phyloP scores from a whole-genome alignment of 2,888 invertebrate genomes.

The Spisula subtruncata region DNA sequence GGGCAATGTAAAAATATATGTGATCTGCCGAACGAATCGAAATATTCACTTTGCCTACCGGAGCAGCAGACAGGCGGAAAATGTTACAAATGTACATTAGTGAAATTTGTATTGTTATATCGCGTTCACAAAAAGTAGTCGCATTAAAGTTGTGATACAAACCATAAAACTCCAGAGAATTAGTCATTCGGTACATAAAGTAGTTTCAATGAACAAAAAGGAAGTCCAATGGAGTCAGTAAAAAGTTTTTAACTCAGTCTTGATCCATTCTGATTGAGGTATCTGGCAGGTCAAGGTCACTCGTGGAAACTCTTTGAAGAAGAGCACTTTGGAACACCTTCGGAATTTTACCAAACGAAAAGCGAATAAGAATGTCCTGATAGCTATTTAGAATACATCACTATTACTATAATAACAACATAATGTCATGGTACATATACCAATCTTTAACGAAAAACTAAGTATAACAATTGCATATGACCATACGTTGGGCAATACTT shows the following conservation, averaged over 20 bases:
- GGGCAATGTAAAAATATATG: constrained; percentile 9
- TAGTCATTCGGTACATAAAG: neutral
- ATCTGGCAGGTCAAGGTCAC: constrained; percentile 6
- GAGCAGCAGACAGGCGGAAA: neutral
- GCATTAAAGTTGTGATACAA: constrained; percentile 12
- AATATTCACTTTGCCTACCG: neutral
- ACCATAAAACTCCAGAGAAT: constrained; percentile 9
- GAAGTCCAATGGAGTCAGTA: neutral
- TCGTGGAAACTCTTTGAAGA: neutral
- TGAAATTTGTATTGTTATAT: constrained; percentile 23
- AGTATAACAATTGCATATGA: too few relatives aligned
- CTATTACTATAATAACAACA: too few relatives aligned
- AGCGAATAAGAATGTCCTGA: too few relatives aligned
- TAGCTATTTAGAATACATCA: too few relatives aligned
- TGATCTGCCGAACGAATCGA: neutral
- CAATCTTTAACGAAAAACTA: too few relatives aligned
- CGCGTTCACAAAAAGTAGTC: constrained; percentile 16
- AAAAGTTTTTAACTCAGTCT: neutral
- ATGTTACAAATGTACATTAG: constrained; percentile 20
- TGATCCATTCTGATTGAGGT: neutral
- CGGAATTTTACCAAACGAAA: too few relatives aligned
- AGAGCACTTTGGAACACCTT: too few relatives aligned
- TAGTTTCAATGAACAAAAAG: too few relatives aligned
- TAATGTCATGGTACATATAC: too few relatives aligned
- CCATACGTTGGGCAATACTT: too few relatives aligned